phyloP scores from a whole-genome alignment of 1,140 invertebrate genomes.

The Drosophila ananassae region DNA sequence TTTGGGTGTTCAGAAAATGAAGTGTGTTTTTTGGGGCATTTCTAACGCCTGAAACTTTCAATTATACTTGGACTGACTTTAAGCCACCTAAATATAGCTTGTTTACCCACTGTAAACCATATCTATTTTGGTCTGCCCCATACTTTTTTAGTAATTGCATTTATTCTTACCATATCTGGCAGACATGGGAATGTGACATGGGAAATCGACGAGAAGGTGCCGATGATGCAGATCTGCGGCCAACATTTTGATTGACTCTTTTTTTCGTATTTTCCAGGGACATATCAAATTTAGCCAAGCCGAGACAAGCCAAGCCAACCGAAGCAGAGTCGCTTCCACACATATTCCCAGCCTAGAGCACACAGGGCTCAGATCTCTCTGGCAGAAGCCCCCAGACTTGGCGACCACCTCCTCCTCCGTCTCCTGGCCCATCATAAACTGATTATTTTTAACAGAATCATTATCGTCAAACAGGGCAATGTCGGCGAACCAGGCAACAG shows the following conservation, averaged over 20 bases:
- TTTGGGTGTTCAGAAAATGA: neutral
- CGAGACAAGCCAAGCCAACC: slow-evolving; percentile 30
- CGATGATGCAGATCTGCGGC: slow-evolving; percentile 64
- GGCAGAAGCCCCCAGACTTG: neutral
- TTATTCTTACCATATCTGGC: slow-evolving; percentile 60
- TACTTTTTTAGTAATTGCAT: slow-evolving; percentile 32
- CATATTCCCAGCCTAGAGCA: slow-evolving; percentile 28
- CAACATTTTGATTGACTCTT: slow-evolving; percentile 78
- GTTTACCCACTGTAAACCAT: slow-evolving; percentile 41
- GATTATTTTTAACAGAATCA: slow-evolving; percentile 83
- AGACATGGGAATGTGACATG: slow-evolving; percentile 39
- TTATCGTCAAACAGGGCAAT: slow-evolving; percentile 64
- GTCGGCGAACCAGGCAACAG: slow-evolving; percentile 40
- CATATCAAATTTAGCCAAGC: slow-evolving; percentile 70
- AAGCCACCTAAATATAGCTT: no score
- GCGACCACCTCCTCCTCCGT: neutral
- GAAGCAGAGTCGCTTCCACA: slow-evolving; percentile 24
- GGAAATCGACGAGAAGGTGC: slow-evolving; percentile 27
- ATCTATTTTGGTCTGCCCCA: slow-evolving; percentile 30
- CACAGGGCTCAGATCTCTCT: slow-evolving; percentile 12
- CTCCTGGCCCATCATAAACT: slow-evolving; percentile 74
- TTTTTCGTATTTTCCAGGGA: slow-evolving; percentile 38
- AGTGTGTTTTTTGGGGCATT: neutral
- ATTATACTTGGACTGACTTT: no score
- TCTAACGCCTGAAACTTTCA: no score